Percentiles rank a stretch among this genome's conserved stretches.
Evolutionary conservation across 2,888 invertebrate species (phyloP).

Genomic region (Fragum sueziense): DNA sequence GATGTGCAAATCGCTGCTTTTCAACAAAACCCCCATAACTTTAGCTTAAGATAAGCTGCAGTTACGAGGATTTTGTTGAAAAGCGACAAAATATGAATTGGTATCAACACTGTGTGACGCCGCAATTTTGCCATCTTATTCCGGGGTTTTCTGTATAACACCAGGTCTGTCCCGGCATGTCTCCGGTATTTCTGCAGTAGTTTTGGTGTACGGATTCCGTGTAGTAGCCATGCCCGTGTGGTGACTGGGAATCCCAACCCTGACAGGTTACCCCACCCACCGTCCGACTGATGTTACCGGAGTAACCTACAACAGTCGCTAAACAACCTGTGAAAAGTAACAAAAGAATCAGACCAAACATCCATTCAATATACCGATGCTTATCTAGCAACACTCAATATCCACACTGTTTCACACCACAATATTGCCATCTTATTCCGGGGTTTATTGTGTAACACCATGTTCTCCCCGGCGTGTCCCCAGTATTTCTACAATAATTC

Average conservation of each 20-base stretch:
- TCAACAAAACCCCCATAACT: too few species aligned
- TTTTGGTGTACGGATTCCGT: neutral
- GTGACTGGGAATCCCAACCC: conserved; percentile 12
- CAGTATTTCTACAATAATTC: neutral
- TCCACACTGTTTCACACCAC: conserved; percentile 15
- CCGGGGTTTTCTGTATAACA: conserved; percentile 5
- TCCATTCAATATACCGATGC: too few species aligned
- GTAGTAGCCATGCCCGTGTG: conserved; percentile 2
- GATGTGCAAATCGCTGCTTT: too few species aligned
- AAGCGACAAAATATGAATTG: too few species aligned
- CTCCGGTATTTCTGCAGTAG: neutral
- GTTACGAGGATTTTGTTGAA: too few species aligned
- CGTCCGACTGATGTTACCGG: neutral
- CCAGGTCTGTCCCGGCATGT: neutral
- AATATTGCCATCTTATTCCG: neutral
- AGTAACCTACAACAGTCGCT: neutral
- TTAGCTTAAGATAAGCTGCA: too few species aligned
- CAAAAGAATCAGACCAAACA: too few species aligned
- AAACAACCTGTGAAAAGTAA: conserved; percentile 12
- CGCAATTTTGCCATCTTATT: neutral
- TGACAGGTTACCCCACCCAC: neutral
- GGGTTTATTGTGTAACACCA: conserved; percentile 12
- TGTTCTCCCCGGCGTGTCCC: neutral
- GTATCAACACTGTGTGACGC: conserved; percentile 8
- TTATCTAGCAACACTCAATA: too few species aligned